Percentiles rank a stretch among this genome's conserved stretches.
Evolutionary conservation across 2,888 invertebrate genomes (phyloP).

Genomic region (Ditula angustiorana): DNA sequence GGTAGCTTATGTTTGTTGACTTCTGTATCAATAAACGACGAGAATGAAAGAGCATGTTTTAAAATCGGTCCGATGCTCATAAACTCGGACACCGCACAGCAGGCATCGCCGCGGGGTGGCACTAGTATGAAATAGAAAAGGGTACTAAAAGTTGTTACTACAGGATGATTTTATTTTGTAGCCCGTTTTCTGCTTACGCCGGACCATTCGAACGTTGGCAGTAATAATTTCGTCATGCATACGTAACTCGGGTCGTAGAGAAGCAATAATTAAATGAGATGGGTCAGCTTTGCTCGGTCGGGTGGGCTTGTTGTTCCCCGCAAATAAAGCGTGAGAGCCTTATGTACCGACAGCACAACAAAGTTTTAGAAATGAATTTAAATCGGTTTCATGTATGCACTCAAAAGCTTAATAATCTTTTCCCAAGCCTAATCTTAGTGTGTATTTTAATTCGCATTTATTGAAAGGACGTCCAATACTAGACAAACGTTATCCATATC

Average conservation of each 20-base stretch:
- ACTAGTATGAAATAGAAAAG: slow-evolving; percentile 29
- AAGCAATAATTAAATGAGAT: slow-evolving; percentile 45
- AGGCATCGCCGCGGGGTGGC: slow-evolving; percentile 26
- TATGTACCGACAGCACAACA: slow-evolving; percentile 1
- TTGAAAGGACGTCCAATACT: too few relatives aligned
- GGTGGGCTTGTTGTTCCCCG: slow-evolving; percentile 72
- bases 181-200: slow-evolving; percentile 22
- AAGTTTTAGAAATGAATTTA: not conserved
- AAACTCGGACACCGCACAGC: slow-evolving; percentile 26
- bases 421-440: too few relatives aligned
- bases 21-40: slow-evolving; percentile 23
- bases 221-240: slow-evolving; percentile 33
- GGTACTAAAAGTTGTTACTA: slow-evolving; percentile 15
- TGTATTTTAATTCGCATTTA: too few relatives aligned
- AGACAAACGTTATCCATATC: too few relatives aligned
- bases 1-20: slow-evolving; percentile 10
- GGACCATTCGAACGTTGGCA: not conserved
- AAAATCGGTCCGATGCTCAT: slow-evolving; percentile 17
- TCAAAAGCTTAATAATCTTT: too few relatives aligned
- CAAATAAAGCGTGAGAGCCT: slow-evolving; percentile 65
- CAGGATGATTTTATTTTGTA: slow-evolving; percentile 6
- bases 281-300: slow-evolving; percentile 67
- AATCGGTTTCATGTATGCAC: too few relatives aligned
- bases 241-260: slow-evolving; percentile 28
- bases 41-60: slow-evolving; percentile 25